Base-by-base conservation (phyloP, 2,113 vertebrate species). In the Ptilonorhynchus violaceus region DNA sequence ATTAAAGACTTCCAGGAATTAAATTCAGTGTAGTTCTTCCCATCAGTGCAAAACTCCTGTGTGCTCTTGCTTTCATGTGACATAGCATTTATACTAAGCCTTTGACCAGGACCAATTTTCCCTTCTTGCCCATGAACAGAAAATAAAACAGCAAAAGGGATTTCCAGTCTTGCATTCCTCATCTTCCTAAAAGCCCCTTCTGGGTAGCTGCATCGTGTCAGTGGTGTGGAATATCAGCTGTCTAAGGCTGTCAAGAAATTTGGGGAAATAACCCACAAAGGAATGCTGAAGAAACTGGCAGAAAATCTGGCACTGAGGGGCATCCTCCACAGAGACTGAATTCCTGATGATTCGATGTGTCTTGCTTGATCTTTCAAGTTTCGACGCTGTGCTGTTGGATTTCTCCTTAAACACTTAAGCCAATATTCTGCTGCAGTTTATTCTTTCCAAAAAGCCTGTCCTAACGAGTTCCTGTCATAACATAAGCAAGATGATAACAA, bases 311-410 rank as follows among this genome's bases (percentile, higher is more conserved):
- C 1, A 0, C 8, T 39, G 18, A 41, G 44, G 33, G 14, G 2
- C 58, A 76, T 46, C 47, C 16, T 72, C 14, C 11, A 5, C 52
- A 59, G 52, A 72, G 58, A 35, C 6, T 68, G 58, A 60, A 37
- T 42, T 90, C 44, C 47, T 56, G 30, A 46, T 68, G 27, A 39
- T 59, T 68, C 59, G 8, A 17, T 10, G 16, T 27, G 31, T 35
- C 70, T 56, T 70, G 22, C 66, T 88, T 41, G 20, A 42, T 79
- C 42, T 66, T 58, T 70, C 30, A 56, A 42, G 27, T 84, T 52
- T 39, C 3, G 2, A 2, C 1, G 1, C 20, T 4, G 0, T 28
- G 39, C 15, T 63, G 7, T 2, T n/a, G 24, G 19, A 77, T 53
- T 88, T 70, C 3, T 24, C 30, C 20, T 82, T 30, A 67, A 88